Base-by-base conservation (phyloP, 2,888 invertebrate species). In the Cotesia congregata region DNA sequence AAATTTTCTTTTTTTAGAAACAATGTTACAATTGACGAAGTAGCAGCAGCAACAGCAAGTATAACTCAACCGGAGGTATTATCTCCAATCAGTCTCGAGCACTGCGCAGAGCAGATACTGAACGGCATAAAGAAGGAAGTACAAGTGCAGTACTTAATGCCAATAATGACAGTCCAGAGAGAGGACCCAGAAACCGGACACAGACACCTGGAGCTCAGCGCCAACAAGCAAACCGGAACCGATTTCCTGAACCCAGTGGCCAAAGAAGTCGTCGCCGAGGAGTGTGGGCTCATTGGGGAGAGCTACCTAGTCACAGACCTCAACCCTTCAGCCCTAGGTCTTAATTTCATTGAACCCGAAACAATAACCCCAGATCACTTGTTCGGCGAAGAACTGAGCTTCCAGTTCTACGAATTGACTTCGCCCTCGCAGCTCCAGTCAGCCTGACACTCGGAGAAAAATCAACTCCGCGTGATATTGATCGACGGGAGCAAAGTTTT, bases 221-320 rank as follows among this genome's bases (percentile, higher is more conserved):
- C 85, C 12, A 5, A 88, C 30, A 30, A 88, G 82, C 89, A 88
- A 79, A 88, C 88, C 64, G 89, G 89, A 88, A 77, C 86, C 92
- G 92, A 92, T 86, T 92, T 92, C 82, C 86, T 92, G 78, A 91
- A 92, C 82, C 92, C 92, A 65, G 94, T 95, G 70, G 94, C 95
- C 59, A 94, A 95, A 84, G 95, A 95, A 86, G 93, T 95, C 82
- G 93, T 95, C 4, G 94, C 94, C 6, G 92, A 94, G 79, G 96
- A 95, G 87, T 95, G 95, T 82, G 95, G 95, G 0, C 91, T 96
- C 30, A 90, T 92, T n/a, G 90, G 90, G n/a, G 90, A 89, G 72
- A 90, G 91, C 75, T 92, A 91, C 82, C 87, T 92, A 40, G 91
- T 92, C 7, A 91, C 92, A 1, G 92, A 92, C 81, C 83, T 92